These are phyloP conservation scores for Spatulosminthurus flaviceps DNA, from an alignment of 2,888 invertebrate species.

Conservation along the genomic window DNA sequence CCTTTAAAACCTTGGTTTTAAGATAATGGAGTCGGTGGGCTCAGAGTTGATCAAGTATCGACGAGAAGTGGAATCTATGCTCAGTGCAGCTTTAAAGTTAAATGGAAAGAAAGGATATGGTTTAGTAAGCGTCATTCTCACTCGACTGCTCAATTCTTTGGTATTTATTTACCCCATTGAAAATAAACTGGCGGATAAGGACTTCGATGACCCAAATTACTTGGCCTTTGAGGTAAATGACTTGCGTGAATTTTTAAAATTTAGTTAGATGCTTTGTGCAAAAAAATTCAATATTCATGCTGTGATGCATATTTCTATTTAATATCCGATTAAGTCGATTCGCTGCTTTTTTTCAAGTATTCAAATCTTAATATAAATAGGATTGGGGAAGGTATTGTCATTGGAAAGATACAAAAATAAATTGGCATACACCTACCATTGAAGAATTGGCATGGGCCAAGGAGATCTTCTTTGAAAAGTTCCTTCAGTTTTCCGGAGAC, in stretches of 20 bases:
- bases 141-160: slow-evolving; percentile 58
- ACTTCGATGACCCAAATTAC: slow-evolving; percentile 62
- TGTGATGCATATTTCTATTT: too few relatives aligned
- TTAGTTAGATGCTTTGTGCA: too few relatives aligned
- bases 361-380: slow-evolving; percentile 65
- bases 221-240: slow-evolving; percentile 56
- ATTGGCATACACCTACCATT: slow-evolving; percentile 81
- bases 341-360: too few relatives aligned
- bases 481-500: slow-evolving; percentile 68
- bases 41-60: slow-evolving; percentile 70
- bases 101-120: slow-evolving; percentile 63
- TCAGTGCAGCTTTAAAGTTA: slow-evolving; percentile 69
- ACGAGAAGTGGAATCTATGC: slow-evolving; percentile 68
- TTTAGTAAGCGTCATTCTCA: slow-evolving; percentile 56
- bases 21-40: slow-evolving; percentile 66
- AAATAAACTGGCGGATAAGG: slow-evolving; percentile 57
- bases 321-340: too few relatives aligned
- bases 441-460: slow-evolving; percentile 76
- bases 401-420: slow-evolving; percentile 73
- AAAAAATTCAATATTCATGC: slow-evolving; percentile 7
- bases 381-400: slow-evolving; percentile 84
- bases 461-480: slow-evolving; percentile 67
- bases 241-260: too few relatives aligned
- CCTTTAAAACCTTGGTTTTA: background rate
- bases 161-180: slow-evolving; percentile 61